Conservation (phyloP, 2,797 vertebrate genomes). For the Semaprochilodus insignis region DNA sequence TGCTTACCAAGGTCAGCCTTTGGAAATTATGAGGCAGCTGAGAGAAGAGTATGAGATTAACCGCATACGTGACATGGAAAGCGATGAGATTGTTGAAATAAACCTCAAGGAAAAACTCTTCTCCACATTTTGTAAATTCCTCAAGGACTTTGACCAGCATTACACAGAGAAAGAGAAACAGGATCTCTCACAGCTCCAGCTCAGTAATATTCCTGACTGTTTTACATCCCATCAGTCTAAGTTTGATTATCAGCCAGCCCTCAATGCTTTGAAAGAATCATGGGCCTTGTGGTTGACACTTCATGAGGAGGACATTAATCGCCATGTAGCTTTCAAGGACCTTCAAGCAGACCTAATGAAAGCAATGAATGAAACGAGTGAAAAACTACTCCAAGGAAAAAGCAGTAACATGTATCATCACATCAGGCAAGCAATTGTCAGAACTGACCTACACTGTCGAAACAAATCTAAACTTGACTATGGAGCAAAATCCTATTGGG, state of each 20-base stretch:
- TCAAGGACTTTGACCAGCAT: conserved; percentile 37
- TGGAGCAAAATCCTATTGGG: conserved; percentile 12
- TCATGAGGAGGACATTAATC: conserved; percentile 53
- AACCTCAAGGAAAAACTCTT: conserved; percentile 57
- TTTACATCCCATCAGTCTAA: neutral
- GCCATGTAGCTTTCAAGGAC: conserved; percentile 27
- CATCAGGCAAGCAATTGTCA: conserved; percentile 52
- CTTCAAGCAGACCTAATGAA: conserved; percentile 40
- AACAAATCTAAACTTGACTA: conserved; percentile 38
- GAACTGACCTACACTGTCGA: conserved; percentile 49
- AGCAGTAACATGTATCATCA: conserved; percentile 55
- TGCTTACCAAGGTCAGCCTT: conserved; percentile 50
- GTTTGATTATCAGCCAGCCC: conserved; percentile 56
- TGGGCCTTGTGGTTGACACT: conserved; percentile 61
- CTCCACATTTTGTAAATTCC: conserved; percentile 45
- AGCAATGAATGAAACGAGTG: conserved; percentile 1
- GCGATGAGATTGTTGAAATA: conserved; percentile 54
- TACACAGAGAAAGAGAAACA: conserved; percentile 42
- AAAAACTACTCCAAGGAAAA: conserved; percentile 29
- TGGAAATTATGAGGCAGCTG: conserved; percentile 55
- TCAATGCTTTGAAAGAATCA: conserved; percentile 60
- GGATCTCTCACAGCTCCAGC: neutral
- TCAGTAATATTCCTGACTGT: neutral
- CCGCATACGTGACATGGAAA: conserved; percentile 54
- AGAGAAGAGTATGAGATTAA: conserved; percentile 54